Evolutionary conservation across 1,140 invertebrate genomes (phyloP).

Genomic region (Charaxes varanes): DNA sequence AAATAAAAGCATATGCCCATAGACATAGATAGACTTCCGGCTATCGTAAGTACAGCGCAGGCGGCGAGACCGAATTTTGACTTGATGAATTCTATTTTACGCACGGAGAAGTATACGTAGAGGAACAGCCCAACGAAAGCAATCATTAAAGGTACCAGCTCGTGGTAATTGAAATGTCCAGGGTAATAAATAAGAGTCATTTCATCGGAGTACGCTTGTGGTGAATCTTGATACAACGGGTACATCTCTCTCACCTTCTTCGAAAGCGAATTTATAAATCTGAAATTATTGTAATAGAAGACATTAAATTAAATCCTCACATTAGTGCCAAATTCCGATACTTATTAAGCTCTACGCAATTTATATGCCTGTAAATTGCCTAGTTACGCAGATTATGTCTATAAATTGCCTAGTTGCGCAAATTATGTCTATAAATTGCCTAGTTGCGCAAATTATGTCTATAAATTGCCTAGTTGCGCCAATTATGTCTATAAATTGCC

Average conservation of each 20-base stretch:
- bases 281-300: conserved; percentile 41
- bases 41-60: conserved; percentile 90
- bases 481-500: no score
- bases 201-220: conserved; percentile 58
- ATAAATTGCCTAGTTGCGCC: no score
- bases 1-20: conserved; percentile 96
- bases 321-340: no score
- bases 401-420: no score
- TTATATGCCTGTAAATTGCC: no score
- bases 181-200: conserved; percentile 89
- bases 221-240: conserved; percentile 78
- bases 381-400: no score
- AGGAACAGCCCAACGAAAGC: conserved; percentile 91
- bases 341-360: no score
- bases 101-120: conserved; percentile 95
- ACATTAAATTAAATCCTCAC: conserved; percentile 1
- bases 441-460: no score
- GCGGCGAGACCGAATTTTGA: conserved; percentile 94
- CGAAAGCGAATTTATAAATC: conserved; percentile 85
- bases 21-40: conserved; percentile 93
- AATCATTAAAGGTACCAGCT: conserved; percentile 88
- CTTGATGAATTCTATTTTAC: conserved; percentile 95
- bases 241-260: conserved; percentile 82
- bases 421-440: no score
- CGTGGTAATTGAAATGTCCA: conserved; percentile 89